These are phyloP conservation scores for Paratilapia polleni DNA, from an alignment of 2,113 vertebrate species.

Conservation along the genomic window DNA sequence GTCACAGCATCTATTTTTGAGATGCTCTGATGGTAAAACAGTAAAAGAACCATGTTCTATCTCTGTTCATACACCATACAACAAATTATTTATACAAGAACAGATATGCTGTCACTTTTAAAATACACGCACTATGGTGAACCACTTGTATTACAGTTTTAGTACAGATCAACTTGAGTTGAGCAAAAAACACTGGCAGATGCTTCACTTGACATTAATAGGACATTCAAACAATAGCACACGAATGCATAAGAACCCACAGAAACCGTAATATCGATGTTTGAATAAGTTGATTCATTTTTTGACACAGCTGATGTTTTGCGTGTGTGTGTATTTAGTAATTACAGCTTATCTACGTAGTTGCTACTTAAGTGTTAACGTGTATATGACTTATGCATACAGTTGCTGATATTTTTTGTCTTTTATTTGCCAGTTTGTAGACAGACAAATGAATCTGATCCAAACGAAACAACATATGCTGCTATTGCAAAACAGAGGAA, in stretches of 20 bases:
- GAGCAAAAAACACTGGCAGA: neutral
- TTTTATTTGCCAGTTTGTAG: neutral
- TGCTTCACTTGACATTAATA: neutral
- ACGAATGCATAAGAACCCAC: neutral
- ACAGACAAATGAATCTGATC: neutral
- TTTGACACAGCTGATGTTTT: fast-evolving
- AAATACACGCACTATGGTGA: neutral
- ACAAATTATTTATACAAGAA: too few relatives aligned
- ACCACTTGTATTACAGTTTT: neutral
- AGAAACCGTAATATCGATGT: neutral
- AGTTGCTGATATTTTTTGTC: neutral
- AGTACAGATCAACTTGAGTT: fast-evolving
- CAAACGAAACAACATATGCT: neutral
- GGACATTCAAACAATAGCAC: fast-evolving
- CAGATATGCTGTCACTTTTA: neutral
- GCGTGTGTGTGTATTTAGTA: fast-evolving
- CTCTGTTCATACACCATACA: neutral
- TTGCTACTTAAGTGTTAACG: neutral
- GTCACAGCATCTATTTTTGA: fast-evolving
- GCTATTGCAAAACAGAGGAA: neutral
- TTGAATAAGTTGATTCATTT: neutral
- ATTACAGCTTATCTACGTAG: neutral
- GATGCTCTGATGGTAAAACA: fast-evolving
- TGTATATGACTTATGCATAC: fast-evolving
- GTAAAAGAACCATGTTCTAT: fast-evolving